These are phyloP conservation scores for Rhopalosiphum padi DNA, from an alignment of 1,140 invertebrate species.

Conservation along the genomic window DNA sequence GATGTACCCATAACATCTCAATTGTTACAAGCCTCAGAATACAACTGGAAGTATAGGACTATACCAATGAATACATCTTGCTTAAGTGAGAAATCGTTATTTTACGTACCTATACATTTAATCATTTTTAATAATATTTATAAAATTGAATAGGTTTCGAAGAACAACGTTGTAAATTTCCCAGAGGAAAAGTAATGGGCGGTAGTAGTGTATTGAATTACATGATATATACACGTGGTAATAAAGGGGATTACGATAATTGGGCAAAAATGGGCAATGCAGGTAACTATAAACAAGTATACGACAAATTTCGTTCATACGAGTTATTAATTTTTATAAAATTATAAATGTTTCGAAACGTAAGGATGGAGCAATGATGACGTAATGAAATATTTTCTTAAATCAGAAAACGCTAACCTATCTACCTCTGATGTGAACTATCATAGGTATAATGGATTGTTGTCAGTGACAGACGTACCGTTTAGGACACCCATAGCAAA, in stretches of 20 bases:
- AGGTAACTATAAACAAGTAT: slow-evolving; percentile 78
- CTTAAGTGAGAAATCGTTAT: slow-evolving; percentile 62
- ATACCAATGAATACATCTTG: slow-evolving; percentile 67
- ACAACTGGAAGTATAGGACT: slow-evolving; percentile 71
- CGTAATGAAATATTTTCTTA: slow-evolving; percentile 67
- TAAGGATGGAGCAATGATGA: slow-evolving; percentile 67
- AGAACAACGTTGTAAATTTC: slow-evolving; percentile 63
- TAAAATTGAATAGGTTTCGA: slow-evolving; percentile 57
- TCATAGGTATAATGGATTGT: slow-evolving; percentile 70
- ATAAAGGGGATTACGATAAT: slow-evolving; percentile 68
- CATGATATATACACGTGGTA: slow-evolving; percentile 71
- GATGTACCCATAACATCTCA: slow-evolving; percentile 72
- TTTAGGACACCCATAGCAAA: slow-evolving; percentile 69
- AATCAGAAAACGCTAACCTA: slow-evolving; percentile 63
- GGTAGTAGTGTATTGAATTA: slow-evolving; percentile 71
- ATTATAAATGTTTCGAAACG: slow-evolving; percentile 58
- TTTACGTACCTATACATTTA: neutral
- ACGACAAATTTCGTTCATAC: slow-evolving; percentile 68
- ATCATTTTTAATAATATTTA: neutral
- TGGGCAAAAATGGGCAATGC: slow-evolving; percentile 65
- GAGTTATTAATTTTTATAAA: neutral
- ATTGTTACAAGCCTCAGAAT: slow-evolving; percentile 68
- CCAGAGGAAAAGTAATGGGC: slow-evolving; percentile 69
- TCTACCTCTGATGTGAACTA: slow-evolving; percentile 32
- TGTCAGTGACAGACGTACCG: slow-evolving; percentile 73